Evolutionary conservation across 1,140 invertebrate species (phyloP).

Genomic region (Caerostris extrusa): DNA sequence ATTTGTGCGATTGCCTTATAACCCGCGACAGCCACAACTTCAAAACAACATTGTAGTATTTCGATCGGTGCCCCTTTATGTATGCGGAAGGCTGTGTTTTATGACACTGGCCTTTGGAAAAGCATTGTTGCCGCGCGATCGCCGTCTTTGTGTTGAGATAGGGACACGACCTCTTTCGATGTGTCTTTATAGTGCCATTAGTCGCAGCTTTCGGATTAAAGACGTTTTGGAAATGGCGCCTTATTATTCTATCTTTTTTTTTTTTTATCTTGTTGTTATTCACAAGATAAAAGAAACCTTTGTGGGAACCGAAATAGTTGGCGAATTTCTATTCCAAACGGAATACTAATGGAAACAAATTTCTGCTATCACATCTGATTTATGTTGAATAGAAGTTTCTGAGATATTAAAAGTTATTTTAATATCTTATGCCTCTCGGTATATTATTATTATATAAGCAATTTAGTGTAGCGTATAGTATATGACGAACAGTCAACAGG

Average conservation of each 20-base stretch:
- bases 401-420: no score
- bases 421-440: no score
- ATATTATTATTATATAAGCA: no score
- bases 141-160: not conserved
- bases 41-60: conserved; percentile 7
- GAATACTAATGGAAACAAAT: no score
- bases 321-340: no score
- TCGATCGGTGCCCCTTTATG: not conserved
- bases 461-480: no score
- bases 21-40: not conserved
- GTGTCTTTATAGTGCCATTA: not conserved
- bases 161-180: conserved; percentile 1
- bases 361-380: no score
- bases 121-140: not conserved
- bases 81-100: conserved; percentile 17
- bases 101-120: conserved; percentile 25
- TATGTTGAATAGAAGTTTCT: no score
- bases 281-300: not conserved
- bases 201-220: not conserved
- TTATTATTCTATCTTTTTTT: not conserved
- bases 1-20: conserved; percentile 7
- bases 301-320: no score
- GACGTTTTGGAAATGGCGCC: not conserved
- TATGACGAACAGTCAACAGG: no score
- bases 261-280: not conserved